A percentile compares a stretch with the other conserved stretches of the same genome.
Evolutionary conservation across 2,888 invertebrate species (phyloP).

Genomic region (Apamea epomidion): DNA sequence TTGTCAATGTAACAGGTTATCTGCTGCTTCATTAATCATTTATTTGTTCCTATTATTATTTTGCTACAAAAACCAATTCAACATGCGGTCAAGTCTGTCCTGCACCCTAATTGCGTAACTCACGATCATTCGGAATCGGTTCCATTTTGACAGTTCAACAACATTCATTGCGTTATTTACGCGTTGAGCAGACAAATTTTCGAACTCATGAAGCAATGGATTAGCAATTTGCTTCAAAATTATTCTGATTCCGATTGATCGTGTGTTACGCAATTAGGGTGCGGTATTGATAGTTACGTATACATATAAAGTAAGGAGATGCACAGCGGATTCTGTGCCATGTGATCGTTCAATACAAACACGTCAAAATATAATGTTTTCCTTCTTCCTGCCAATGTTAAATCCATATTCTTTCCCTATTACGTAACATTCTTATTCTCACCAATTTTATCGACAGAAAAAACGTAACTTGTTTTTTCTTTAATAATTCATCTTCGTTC

Average conservation of each 20-base stretch:
- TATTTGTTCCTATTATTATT: slow-evolving; percentile 24
- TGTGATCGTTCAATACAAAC: slow-evolving; percentile 17
- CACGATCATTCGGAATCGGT: no score
- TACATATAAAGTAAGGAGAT: background rate
- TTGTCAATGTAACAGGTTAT: background rate
- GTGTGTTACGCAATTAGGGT: no score
- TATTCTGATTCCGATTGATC: no score
- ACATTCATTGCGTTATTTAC: no score
- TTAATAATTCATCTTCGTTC: slow-evolving; percentile 22
- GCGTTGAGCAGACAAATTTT: no score
- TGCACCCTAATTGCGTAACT: no score
- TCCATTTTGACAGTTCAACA: no score
- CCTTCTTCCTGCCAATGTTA: background rate
- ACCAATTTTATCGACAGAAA: slow-evolving; percentile 16
- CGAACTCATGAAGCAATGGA: no score
- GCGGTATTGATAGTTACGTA: slow-evolving; percentile 9
- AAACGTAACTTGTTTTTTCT: slow-evolving; percentile 50
- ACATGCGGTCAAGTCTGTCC: slow-evolving; percentile 22
- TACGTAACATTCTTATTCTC: slow-evolving; percentile 40
- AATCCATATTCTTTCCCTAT: slow-evolving; percentile 23
- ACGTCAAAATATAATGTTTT: background rate
- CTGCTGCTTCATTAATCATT: slow-evolving; percentile 30
- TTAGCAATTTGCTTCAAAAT: no score
- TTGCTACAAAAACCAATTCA: slow-evolving; percentile 10
- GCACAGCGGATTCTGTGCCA: slow-evolving; percentile 15